Evolutionary conservation across 2,113 vertebrate species (phyloP).

Genomic region (Strigops habroptila): DNA sequence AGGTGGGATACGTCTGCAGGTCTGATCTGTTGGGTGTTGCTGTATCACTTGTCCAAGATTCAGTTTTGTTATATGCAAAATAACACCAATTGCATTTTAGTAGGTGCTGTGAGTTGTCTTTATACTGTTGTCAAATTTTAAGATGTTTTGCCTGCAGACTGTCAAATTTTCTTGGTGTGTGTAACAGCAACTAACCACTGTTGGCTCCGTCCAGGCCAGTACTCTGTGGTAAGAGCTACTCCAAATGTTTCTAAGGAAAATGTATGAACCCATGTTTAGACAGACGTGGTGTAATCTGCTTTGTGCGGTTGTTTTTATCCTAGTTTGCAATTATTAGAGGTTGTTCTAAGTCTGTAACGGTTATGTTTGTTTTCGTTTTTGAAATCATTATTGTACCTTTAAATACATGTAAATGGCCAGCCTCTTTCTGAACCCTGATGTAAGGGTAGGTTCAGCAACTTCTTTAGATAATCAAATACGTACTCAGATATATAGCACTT

Average conservation of each 20-base stretch:
- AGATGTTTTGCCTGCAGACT: not conserved
- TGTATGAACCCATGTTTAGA: not conserved
- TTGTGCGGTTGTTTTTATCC: not conserved
- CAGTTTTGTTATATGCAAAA: not conserved
- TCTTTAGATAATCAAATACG: not conserved
- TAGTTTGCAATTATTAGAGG: not conserved
- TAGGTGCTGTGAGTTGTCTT: fast-evolving
- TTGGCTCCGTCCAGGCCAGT: not conserved
- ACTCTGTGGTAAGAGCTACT: not conserved
- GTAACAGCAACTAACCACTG: fast-evolving
- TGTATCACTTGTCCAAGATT: not conserved
- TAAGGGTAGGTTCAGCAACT: not conserved
- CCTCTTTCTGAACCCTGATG: not conserved
- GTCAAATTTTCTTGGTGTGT: not conserved
- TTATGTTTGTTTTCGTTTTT: not conserved
- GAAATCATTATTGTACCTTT: not conserved
- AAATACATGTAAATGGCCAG: not conserved
- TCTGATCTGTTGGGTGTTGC: not conserved
- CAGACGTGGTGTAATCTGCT: not conserved
- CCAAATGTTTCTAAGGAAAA: not conserved
- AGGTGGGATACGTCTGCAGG: not conserved
- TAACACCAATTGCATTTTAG: not conserved
- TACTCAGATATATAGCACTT: not conserved
- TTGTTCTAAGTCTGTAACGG: not conserved
- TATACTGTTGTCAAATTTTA: not conserved